These are phyloP conservation scores for Gallinago paraguaiae DNA, from an alignment of 2,113 vertebrate genomes.

Conservation along the genomic window DNA sequence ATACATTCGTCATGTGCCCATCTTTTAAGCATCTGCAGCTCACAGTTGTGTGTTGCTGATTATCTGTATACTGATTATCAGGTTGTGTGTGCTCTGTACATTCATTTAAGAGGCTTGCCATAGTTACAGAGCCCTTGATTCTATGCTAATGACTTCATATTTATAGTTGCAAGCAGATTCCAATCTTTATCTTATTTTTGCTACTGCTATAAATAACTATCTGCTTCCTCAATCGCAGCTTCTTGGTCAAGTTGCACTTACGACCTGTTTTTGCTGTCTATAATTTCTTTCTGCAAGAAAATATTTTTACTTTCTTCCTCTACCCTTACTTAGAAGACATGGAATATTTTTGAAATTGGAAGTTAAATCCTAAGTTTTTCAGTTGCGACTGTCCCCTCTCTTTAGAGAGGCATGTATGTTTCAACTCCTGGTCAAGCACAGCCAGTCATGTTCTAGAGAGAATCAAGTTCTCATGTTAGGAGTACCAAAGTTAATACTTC, in stretches of 20 bases:
- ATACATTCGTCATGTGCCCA: not conserved
- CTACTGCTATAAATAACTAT: not conserved
- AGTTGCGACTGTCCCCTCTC: not conserved
- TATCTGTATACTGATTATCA: not conserved
- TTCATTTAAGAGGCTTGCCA: slow-evolving; percentile 24
- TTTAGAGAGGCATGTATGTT: not conserved
- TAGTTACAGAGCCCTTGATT: slow-evolving; percentile 2
- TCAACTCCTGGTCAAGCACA: not conserved
- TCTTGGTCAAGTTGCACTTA: not conserved
- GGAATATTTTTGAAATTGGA: not conserved
- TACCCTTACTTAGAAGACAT: not conserved
- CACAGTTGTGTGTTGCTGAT: not conserved
- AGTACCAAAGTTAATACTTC: not conserved
- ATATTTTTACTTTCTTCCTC: not conserved
- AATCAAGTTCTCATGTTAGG: not conserved
- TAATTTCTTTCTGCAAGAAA: not conserved
- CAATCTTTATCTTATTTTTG: slow-evolving; percentile 22
- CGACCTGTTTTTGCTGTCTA: not conserved
- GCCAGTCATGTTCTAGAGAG: not conserved
- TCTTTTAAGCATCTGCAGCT: not conserved
- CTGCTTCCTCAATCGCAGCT: not conserved
- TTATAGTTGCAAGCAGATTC: slow-evolving; percentile 21
- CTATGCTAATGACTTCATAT: not conserved
- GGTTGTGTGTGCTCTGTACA: not conserved
- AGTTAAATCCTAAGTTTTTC: not conserved